Evolutionary conservation across 2,113 vertebrate genomes (phyloP), one percentile per base, ranked within the genome.

Genomic region (Hoplias malabaricus): DNA sequence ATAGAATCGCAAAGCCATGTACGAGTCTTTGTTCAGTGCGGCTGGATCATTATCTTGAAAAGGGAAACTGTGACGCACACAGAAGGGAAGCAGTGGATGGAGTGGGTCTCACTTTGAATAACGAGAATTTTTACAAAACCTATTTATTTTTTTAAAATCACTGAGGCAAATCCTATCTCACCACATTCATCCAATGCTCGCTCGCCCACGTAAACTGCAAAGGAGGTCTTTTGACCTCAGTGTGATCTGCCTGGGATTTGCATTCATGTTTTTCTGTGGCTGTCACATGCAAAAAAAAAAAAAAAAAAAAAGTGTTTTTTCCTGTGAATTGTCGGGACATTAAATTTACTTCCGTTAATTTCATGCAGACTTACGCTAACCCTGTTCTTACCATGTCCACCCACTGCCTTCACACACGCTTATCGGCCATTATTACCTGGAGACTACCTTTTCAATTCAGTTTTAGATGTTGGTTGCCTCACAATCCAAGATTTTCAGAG

Each of bases 51-150:
- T 21, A 61, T 50, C 54, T 31, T 34, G n/a, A 21, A 69, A 38
- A 56, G 46, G 27, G 57, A 31, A 73, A 43, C 42, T 2, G 42
- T 71, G 2, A 21, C 38, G 36, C 31, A 6, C 12, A 36, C 61
- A 40, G 16, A 67, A 67, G 42, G 36, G 34, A n/a, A 38, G 50
- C 21, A 38, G 19, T 0, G 19, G 46, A 50, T 46, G 46, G 57
- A 33, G 75, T 50, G 42, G 75, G 75, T 62, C 42, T 78, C 40
- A 70, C 56, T 63, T 38, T 50, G 56, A 78, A 78, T 62, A 70
- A 78, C 29, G 33, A 61, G 67, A 34, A 62, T 43, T 53, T 48
- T 69, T n/a, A n/a, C n/a, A n/a, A n/a, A n/a, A n/a, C n/a, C n/a
- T n/a, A n/a, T n/a, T n/a, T n/a, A n/a, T n/a, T n/a, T n/a, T n/a